Evolutionary conservation across 2,113 vertebrate genomes (phyloP), one percentile per base, ranked within the genome.

Genomic region (Pantherophis guttatus): DNA sequence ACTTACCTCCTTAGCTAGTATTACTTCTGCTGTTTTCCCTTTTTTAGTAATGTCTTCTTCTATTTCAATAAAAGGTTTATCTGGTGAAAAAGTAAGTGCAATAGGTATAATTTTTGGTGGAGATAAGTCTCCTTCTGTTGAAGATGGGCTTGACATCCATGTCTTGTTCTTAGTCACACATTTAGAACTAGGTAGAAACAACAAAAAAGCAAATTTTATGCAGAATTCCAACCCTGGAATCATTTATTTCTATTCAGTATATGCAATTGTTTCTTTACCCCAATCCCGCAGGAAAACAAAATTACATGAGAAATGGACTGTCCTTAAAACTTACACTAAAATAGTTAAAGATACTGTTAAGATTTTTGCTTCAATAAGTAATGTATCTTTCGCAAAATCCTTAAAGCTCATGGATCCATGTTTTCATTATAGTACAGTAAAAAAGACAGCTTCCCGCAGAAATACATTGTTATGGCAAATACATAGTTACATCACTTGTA

Each of bases 1-100:
- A 70, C 88, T 87, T 93, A 97, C 98, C 97, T 97, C 97, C 0
- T 85, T 13, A 5, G 94, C 87, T 62, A 48, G 2, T 1, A 85
- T 13, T 3, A 95, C 94, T 90, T 92, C 87, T 4, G 13, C 0
- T 5, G 91, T 8, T 29, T 95, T 23, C 65, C 70, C 75, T 55
- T 93, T 23, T 92, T 90, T 2, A 0, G 53, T 21, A 5, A 50
- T 21, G 6, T 93, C 33, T 91, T 21, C 26, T 33, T 0, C 55
- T 50, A 8, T 75, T 92, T 96, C 89, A 44, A 89, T 1, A 52
- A 26, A 33, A 59, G 11, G 6, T 93, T 97, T 96, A 86, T 98
- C 98, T n/a, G 98, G 98, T 44, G 98, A 98, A 91, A 98, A 98
- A 93, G 90, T 57, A 48, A 98, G 97, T 0, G 93, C 96, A 92